phyloP scores from a whole-genome alignment of 1,140 invertebrate species.

The Lepidurus couesii region DNA sequence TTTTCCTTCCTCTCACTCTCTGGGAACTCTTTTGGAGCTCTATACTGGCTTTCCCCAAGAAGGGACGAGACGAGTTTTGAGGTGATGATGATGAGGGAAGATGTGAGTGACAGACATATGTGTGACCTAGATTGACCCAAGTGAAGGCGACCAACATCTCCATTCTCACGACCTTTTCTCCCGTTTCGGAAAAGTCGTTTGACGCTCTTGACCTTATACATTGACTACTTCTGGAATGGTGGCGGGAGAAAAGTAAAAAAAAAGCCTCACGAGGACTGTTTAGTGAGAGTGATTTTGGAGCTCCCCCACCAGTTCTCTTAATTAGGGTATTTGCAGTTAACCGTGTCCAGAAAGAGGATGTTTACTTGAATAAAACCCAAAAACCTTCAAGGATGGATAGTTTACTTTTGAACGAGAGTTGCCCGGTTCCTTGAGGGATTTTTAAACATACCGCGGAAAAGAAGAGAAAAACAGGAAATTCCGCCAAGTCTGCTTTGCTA shows the following conservation, averaged over 20 bases:
- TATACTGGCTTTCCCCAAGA: not conserved
- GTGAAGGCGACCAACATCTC: not conserved
- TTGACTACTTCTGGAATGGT: not conserved
- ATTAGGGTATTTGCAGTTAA: not conserved
- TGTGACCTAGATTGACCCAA: constrained; percentile 12
- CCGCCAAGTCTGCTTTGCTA: not conserved
- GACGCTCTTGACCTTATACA: not conserved
- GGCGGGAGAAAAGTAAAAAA: not conserved
- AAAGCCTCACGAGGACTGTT: not conserved
- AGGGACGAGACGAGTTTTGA: not conserved
- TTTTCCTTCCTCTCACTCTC: too few species aligned
- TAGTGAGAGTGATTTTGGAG: not conserved
- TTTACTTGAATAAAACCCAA: constrained; percentile 20
- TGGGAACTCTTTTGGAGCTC: too few species aligned
- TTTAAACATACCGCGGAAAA: not conserved
- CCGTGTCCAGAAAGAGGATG: constrained; percentile 1
- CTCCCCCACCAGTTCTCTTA: not conserved
- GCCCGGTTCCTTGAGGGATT: not conserved
- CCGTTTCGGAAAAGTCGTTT: not conserved
- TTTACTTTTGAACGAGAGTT: not conserved
- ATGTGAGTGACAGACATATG: constrained; percentile 6
- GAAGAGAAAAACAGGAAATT: constrained; percentile 3
- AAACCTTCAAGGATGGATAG: not conserved
- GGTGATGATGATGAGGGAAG: not conserved
- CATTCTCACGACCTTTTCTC: constrained; percentile 1